These are phyloP conservation scores for Amphimedon queenslandica DNA, from an alignment of 37 sponge, comb jelly and placozoan genomes.

Conservation along the genomic window DNA sequence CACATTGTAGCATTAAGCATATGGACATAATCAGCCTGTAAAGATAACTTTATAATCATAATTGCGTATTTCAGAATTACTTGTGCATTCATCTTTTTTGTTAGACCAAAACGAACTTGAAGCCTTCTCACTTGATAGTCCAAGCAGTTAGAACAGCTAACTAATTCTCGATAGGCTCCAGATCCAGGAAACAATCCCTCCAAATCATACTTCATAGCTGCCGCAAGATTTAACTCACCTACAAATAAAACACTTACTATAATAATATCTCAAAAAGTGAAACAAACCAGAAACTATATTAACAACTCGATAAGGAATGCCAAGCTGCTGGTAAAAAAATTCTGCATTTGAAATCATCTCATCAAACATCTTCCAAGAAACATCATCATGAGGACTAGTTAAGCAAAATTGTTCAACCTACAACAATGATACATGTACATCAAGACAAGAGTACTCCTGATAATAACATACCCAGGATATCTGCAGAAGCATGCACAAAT, in stretches of 20 bases:
- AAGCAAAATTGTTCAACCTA: slow-evolving; percentile 96
- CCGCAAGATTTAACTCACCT: slow-evolving; percentile 95
- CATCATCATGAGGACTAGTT: slow-evolving; percentile 85
- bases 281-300: slow-evolving; percentile 95
- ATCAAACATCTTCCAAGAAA: slow-evolving; percentile 91
- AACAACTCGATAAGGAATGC: slow-evolving; percentile 76
- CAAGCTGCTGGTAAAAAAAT: slow-evolving; percentile 77
- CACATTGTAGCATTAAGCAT: slow-evolving; percentile 99
- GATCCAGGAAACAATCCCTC: slow-evolving; percentile 98
- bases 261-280: too few species aligned
- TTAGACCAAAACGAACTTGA: slow-evolving; percentile 88
- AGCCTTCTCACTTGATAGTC: slow-evolving; percentile 95
- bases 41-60: too few species aligned
- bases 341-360: slow-evolving; percentile 96
- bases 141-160: slow-evolving; percentile 94
- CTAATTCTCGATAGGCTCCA: slow-evolving; percentile 91
- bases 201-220: slow-evolving; percentile 96
- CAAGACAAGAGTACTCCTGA: too few species aligned
- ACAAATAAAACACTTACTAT: too few species aligned
- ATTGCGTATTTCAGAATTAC: too few species aligned
- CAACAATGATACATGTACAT: too few species aligned
- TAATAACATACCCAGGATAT: too few species aligned
- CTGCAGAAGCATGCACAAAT: too few species aligned
- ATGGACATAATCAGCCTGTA: slow-evolving; percentile 91
- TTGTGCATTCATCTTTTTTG: slow-evolving; percentile 92